These are phyloP conservation scores for Clarias batrachus DNA, from an alignment of 2,113 vertebrate genomes.

Conservation along the genomic window DNA sequence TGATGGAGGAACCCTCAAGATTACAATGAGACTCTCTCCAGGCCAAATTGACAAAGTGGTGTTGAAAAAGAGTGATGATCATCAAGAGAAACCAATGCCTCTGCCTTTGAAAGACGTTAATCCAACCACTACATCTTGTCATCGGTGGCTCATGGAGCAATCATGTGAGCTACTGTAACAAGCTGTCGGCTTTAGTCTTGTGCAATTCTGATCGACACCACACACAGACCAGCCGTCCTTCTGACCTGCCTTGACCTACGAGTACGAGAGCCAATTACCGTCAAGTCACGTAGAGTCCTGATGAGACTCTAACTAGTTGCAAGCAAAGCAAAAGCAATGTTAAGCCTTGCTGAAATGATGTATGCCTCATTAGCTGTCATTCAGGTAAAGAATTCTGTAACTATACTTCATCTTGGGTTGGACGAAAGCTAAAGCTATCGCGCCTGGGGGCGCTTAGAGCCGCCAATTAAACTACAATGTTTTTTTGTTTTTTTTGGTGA, in stretches of 20 bases:
- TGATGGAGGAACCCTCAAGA: not conserved
- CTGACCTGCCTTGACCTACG: not conserved
- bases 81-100: not conserved
- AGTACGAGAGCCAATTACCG: not conserved
- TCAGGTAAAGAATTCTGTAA: not conserved
- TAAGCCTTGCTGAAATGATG: not conserved
- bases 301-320: not conserved
- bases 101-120: too few species aligned
- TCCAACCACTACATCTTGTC: not conserved
- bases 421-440: not conserved
- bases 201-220: not conserved
- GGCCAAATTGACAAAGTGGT: not conserved
- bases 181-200: not conserved
- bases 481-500: not conserved
- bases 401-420: not conserved
- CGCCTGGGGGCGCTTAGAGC: not conserved
- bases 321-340: not conserved
- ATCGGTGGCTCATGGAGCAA: not conserved
- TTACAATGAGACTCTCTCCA: not conserved
- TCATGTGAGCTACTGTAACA: not conserved
- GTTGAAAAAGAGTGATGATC: not conserved
- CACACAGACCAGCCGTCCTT: not conserved
- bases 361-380: not conserved
- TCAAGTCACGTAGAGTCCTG: not conserved
- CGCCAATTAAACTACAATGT: not conserved